A percentile compares a stretch with the other conserved stretches of the same genome.
Conservation (phyloP, 2,888 invertebrate species). For the Galeruca laticollis region DNA sequence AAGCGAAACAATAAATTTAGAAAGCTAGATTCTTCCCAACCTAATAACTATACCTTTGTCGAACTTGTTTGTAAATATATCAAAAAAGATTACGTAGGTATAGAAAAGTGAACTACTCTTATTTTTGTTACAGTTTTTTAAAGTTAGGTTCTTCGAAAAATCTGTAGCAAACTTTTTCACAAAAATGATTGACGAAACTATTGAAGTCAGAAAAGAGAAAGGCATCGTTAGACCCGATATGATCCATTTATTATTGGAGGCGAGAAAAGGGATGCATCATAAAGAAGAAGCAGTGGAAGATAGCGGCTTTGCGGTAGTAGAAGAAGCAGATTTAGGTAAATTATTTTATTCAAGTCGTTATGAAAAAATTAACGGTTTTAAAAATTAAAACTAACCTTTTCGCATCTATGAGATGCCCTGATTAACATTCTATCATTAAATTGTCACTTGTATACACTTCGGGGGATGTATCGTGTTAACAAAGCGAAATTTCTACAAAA, state of each 20-base stretch:
- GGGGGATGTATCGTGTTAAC: too few species aligned
- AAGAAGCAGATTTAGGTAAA: slow-evolving; percentile 42
- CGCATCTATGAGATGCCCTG: too few species aligned
- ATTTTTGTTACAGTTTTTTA: slow-evolving; percentile 43
- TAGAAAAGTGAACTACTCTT: not conserved
- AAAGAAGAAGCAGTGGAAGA: slow-evolving; percentile 44
- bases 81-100: not conserved
- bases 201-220: slow-evolving; percentile 66
- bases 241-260: slow-evolving; percentile 71
- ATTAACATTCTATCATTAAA: too few species aligned
- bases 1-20: too few species aligned
- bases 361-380: too few species aligned
- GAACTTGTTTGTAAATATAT: too few species aligned
- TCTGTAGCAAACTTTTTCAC: slow-evolving; percentile 49
- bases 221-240: slow-evolving; percentile 70
- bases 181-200: slow-evolving; percentile 60
- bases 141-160: slow-evolving; percentile 47
- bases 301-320: slow-evolving; percentile 52
- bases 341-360: not conserved
- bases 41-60: too few species aligned
- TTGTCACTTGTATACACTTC: too few species aligned
- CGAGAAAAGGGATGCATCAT: slow-evolving; percentile 53
- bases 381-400: too few species aligned
- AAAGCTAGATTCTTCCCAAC: too few species aligned
- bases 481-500: too few species aligned